Conservation (phyloP, 2,888 invertebrate species). For the Actias luna region DNA sequence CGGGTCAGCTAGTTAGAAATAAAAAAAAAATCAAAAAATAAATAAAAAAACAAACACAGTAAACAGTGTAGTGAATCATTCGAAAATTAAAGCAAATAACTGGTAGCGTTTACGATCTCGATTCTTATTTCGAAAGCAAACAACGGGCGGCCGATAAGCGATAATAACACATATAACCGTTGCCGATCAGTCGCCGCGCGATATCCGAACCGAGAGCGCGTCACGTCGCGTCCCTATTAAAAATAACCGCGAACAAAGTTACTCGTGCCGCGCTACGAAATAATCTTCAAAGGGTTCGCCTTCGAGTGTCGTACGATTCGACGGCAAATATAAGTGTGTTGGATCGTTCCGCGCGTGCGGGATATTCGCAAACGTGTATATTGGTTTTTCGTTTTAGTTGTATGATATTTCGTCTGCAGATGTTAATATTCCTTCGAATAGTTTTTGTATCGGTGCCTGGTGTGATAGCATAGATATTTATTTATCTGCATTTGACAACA, state of each 20-base stretch:
- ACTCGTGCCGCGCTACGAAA: not conserved
- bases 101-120: not conserved
- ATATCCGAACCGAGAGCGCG: not conserved
- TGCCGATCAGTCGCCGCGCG: constrained; percentile 7
- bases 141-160: not conserved
- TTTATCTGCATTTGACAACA: not conserved
- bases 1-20: too few species aligned
- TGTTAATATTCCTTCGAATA: not conserved
- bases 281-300: not conserved
- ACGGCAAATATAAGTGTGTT: not conserved
- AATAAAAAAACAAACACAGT: not conserved
- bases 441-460: not conserved
- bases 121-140: constrained; percentile 10
- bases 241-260: constrained; percentile 9
- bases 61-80: not conserved
- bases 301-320: not conserved
- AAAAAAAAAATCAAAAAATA: not conserved
- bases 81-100: not conserved
- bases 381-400: not conserved
- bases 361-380: not conserved
- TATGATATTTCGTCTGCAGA: not conserved
- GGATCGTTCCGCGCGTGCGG: not conserved
- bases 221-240: not conserved
- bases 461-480: not conserved
- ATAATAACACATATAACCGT: constrained; percentile 3